These are phyloP conservation scores for Chaenocephalus aceratus DNA, from an alignment of 2,113 vertebrate genomes.

Conservation along the genomic window DNA sequence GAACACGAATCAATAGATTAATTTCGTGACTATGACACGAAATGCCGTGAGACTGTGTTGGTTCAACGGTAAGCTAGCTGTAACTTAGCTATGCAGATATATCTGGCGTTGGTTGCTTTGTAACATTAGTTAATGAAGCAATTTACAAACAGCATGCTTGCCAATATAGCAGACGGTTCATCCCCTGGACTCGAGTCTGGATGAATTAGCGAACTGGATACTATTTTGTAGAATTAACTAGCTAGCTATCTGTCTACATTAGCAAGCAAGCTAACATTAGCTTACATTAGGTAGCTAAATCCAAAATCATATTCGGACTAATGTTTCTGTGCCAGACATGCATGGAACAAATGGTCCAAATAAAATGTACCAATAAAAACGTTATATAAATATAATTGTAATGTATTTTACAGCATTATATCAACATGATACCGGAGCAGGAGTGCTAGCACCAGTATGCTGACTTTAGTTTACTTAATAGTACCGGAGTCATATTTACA, in stretches of 20 bases:
- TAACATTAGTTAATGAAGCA: background rate
- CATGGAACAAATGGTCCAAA: background rate
- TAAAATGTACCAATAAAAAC: background rate
- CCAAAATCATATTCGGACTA: no score
- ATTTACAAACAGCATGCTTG: background rate
- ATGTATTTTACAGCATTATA: no score
- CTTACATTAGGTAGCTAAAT: no score
- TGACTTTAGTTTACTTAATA: background rate
- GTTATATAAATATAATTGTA: background rate
- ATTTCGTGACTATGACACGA: no score
- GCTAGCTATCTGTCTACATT: no score
- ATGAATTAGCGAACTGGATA: no score
- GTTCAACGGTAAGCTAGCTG: background rate
- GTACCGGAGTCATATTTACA: background rate
- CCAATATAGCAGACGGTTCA: no score
- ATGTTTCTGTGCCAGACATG: background rate
- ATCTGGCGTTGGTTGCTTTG: background rate
- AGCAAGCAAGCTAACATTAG: no score
- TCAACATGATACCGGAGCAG: background rate
- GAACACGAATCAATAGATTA: no score
- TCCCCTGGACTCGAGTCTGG: no score
- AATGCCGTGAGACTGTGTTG: no score
- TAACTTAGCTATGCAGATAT: background rate
- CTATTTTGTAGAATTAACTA: no score
- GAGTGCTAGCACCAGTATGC: background rate